Evolutionary conservation across 1,140 invertebrate species (phyloP).

Genomic region (Leucophenga varia): DNA sequence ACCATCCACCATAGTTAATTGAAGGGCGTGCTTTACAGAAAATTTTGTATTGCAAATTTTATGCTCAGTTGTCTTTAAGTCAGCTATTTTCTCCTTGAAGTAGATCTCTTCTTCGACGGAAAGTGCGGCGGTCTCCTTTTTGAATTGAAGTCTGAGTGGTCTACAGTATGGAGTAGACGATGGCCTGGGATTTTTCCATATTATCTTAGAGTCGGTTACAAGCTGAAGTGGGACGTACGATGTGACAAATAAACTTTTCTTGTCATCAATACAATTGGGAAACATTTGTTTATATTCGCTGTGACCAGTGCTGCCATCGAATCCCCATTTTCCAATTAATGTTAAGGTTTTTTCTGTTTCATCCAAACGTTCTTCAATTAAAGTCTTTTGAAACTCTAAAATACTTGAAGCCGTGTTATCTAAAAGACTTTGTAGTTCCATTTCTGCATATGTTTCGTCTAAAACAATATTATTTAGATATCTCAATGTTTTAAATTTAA

Average conservation of each 20-base stretch:
- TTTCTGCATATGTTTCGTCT: conserved; percentile 11
- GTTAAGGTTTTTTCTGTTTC: conserved; percentile 5
- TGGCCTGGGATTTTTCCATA: conserved; percentile 14
- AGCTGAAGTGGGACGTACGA: conserved; percentile 12
- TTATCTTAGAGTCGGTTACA: conserved; percentile 9
- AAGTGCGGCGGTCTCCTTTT: conserved; percentile 6
- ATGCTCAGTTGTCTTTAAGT: neutral
- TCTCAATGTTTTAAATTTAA: conserved; percentile 10
- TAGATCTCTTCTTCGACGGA: conserved; percentile 6
- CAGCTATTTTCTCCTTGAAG: conserved; percentile 2
- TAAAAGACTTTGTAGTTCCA: conserved; percentile 11
- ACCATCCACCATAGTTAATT: too few species aligned
- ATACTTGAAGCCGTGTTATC: conserved; percentile 10
- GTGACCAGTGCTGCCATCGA: conserved; percentile 7
- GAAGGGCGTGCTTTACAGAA: too few species aligned
- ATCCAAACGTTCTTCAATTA: conserved; percentile 11
- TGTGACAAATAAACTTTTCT: conserved; percentile 4
- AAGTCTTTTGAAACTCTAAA: conserved; percentile 14
- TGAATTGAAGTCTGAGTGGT: conserved; percentile 9
- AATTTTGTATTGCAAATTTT: conserved; percentile 6
- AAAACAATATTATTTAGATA: conserved; percentile 11
- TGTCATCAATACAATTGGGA: conserved; percentile 7
- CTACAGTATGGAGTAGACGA: conserved; percentile 11
- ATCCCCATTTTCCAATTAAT: conserved; percentile 8
- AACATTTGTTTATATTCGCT: conserved; percentile 14